Conservation (phyloP, 2,888 invertebrate species). For the Ormyrus thymus region DNA sequence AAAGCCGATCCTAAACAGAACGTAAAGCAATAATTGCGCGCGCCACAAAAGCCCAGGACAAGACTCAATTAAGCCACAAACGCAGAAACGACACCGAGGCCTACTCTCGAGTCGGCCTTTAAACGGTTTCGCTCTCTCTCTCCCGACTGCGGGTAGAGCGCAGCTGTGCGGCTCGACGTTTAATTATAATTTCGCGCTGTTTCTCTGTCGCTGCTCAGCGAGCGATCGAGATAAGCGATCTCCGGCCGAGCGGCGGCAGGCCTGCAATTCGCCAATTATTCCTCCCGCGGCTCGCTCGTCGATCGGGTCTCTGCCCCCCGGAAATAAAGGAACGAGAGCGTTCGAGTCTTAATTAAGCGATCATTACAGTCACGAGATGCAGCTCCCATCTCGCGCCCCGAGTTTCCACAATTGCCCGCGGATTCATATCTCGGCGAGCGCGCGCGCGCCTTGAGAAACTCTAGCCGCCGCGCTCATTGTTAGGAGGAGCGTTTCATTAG, state of each 20-base stretch:
- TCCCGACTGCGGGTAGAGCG: neutral
- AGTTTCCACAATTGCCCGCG: conserved; percentile 20
- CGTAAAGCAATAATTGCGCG: too few relatives aligned
- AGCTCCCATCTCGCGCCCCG: neutral
- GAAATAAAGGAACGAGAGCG: conserved; percentile 24
- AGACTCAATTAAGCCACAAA: neutral
- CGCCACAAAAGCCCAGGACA: neutral
- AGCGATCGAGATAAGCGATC: conserved; percentile 42
- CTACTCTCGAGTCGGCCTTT: too few relatives aligned
- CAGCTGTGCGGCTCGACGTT: conserved; percentile 38
- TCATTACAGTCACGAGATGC: conserved; percentile 30
- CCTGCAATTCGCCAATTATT: conserved; percentile 38
- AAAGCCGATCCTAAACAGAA: too few relatives aligned
- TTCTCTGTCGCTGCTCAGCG: conserved; percentile 18
- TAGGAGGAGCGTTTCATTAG: too few relatives aligned
- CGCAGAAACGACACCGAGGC: neutral
- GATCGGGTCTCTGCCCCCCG: conserved; percentile 7
- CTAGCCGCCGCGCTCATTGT: too few relatives aligned
- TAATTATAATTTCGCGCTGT: conserved; percentile 52
- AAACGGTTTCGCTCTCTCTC: too few relatives aligned
- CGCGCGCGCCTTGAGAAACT: neutral
- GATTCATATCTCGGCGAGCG: neutral
- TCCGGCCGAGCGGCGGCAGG: neutral
- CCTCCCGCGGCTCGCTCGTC: conserved; percentile 10
- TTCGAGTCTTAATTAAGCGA: conserved; percentile 40